Evolutionary conservation across 2,888 invertebrate genomes (phyloP), one percentile per base, ranked within the genome.

Genomic region (Rambutsinella grinnellia): DNA sequence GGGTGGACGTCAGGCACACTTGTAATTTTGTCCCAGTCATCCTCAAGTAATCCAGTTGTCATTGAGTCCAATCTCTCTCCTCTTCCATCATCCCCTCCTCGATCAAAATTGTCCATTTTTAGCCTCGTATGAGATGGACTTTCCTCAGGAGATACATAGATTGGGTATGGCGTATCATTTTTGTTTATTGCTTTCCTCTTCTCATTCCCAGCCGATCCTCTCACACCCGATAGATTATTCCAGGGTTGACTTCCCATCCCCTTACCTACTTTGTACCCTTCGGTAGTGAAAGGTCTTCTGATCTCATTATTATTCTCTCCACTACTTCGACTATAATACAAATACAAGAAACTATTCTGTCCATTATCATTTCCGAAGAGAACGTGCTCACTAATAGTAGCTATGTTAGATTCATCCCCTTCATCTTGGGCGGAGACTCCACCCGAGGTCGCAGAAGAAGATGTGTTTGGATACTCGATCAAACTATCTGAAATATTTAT

Each of bases 341-440:
- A 63, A 27, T 70, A 70, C n/a, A 70, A 23, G 28, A 70, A 70
- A 62, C 70, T 54, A 36, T 70, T 70, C 21, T 62, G 62, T 62
- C 70, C 70, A 70, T 70, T 62, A 70, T 70, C 63, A 70, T 70
- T 70, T 23, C 53, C 62, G 44, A 70, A 70, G 62, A 70, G 70
- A 57, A 70, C 70, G 57, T 70, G 70, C 62, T 70, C 70, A 70
- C 70, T 70, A 13, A 70, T 62, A 3, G 70, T 70, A n/a, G 61
- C 70, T 56, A 70, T 63, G 27, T 68, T 60, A 21, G 61, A 24
- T 47, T 47, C 47, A 21, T 24, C 24, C 53, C n/a, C 36, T 13
- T 61, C 53, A 44, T 54, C 44, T 1, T 3, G 26, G 21, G 61
- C 69, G 13, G 17, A 13, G 1, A 54, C 61, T n/a, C 46, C n/a